These are phyloP conservation scores for Chaetogeoica ovagalla DNA, from an alignment of 2,888 invertebrate genomes.

Conservation along the genomic window DNA sequence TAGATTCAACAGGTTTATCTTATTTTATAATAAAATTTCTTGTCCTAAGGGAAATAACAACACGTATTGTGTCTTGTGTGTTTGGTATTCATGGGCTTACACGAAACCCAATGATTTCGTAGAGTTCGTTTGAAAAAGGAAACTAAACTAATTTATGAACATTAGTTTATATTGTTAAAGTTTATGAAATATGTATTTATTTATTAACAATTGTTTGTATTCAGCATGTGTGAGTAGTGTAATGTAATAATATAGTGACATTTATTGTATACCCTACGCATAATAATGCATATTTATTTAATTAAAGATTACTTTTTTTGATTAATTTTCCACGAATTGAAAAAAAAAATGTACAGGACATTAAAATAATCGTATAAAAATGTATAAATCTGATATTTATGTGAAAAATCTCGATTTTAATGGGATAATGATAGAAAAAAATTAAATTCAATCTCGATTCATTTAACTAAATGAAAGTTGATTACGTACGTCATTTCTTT, in stretches of 20 bases:
- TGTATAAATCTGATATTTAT: too few relatives aligned
- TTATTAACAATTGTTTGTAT: not conserved
- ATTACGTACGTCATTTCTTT: too few relatives aligned
- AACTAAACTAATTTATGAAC: constrained; percentile 35
- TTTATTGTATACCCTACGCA: too few relatives aligned
- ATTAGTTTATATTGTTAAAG: constrained; percentile 13
- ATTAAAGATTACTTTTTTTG: too few relatives aligned
- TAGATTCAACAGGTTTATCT: not conserved
- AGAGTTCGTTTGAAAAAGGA: constrained; percentile 16
- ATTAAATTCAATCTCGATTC: too few relatives aligned
- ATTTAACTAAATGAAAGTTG: too few relatives aligned
- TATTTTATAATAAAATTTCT: not conserved
- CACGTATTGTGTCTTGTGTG: constrained; percentile 15
- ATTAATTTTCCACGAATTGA: too few relatives aligned
- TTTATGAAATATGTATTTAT: not conserved
- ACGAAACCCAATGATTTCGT: constrained; percentile 22
- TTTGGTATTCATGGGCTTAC: constrained; percentile 32
- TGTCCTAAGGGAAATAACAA: constrained; percentile 34
- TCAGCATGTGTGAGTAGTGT: not conserved
- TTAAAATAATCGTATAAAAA: too few relatives aligned
- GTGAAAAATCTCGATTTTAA: too few relatives aligned
- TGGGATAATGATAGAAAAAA: too few relatives aligned
- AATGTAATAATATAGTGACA: too few relatives aligned
- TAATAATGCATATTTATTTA: not conserved
- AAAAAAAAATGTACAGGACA: too few relatives aligned